Evolutionary conservation across 2,113 vertebrate genomes (phyloP), one percentile per base, ranked within the genome.

Genomic region (Isurus oxyrinchus): DNA sequence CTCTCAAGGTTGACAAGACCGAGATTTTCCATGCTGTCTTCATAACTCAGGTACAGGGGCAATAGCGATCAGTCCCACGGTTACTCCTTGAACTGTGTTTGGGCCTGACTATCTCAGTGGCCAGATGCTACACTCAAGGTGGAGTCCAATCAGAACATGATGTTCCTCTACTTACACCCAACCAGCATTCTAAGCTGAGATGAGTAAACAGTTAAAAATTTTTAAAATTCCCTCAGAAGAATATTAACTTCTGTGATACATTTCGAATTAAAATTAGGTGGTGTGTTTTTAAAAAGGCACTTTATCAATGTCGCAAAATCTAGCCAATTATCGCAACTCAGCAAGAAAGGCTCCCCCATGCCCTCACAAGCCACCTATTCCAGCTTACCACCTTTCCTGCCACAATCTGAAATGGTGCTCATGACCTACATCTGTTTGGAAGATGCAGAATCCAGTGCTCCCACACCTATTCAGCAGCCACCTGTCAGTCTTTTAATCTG

Each of bases 241-340:
- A 76, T 35, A 72, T 5, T 31, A 72, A 11, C 1, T 76, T 35
- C 72, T 11, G 23, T 76, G 27, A 6, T 27, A 76, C 27, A 35
- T 35, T 76, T 35, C 35, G 72, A 76, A 76, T 76, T 76, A 35
- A 76, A 76, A 90, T 90, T 90, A 57, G 55, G 31, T 57, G 87
- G 53, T 35, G 53, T 35, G 53, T 59, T 59, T 88, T 57, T 90
- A 90, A 90, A 90, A 57, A 90, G 53, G 25, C 57, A 90, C 55
- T 90, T 90, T 35, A 90, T 90, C 55, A 90, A 90, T 90, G 87
- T 90, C 87, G 57, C 55, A 27, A 90, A 57, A 35, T 57, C 53
- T 31, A 90, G 31, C 13, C 87, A 57, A 90, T 59, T 90, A 57
- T 35, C 0, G 55, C 87, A 90, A 90, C 87, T 90, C 87, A 90